Percentiles rank a stretch among this genome's conserved stretches.
phyloP scores from a whole-genome alignment of 2,113 vertebrate species.

The Podilymbus podiceps region DNA sequence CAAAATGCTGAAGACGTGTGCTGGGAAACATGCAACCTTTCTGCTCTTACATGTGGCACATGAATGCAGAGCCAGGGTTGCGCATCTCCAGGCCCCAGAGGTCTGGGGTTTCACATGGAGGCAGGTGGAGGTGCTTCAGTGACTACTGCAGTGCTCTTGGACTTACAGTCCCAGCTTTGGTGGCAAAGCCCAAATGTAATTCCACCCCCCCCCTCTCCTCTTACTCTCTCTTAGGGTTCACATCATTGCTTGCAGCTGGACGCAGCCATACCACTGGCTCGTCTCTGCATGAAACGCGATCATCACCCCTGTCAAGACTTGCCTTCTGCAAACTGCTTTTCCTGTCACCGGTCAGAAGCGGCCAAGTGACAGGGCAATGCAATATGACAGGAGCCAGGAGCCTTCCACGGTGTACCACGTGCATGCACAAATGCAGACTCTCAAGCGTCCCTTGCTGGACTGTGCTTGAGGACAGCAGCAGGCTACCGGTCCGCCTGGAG shows the following conservation, averaged over 20 bases:
- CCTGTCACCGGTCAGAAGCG: neutral
- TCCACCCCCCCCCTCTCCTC: neutral
- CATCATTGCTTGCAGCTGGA: neutral
- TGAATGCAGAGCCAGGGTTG: neutral
- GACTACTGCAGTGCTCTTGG: neutral
- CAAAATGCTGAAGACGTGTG: neutral
- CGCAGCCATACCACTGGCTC: neutral
- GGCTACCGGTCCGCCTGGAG: neutral
- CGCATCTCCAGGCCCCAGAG: neutral
- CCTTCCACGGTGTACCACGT: neutral
- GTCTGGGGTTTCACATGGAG: accelerated
- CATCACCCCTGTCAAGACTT: neutral
- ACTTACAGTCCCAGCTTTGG: neutral
- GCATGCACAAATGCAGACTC: neutral
- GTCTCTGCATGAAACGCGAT: neutral
- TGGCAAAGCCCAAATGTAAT: neutral
- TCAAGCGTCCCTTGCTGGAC: neutral
- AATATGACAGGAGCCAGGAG: neutral
- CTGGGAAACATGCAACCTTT: neutral
- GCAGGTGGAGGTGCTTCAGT: neutral
- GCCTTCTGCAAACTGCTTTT: neutral
- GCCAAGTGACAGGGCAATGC: neutral
- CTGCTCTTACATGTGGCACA: accelerated
- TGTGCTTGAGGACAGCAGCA: neutral
- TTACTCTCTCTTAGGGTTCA: neutral